Conservation (phyloP, 2,888 invertebrate genomes). For the Zele albiditarsus region DNA sequence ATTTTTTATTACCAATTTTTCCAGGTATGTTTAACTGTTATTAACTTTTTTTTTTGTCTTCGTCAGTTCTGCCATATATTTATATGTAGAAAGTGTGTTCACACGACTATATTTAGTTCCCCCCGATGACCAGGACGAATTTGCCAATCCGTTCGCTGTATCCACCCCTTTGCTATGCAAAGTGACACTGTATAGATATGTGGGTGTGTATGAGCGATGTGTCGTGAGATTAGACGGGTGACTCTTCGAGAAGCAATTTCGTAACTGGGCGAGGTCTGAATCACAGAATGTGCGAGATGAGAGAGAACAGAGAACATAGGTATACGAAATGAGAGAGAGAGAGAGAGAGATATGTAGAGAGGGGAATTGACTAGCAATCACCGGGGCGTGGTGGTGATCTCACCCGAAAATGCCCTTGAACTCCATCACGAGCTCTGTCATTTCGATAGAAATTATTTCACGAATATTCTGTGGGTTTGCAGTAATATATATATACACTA, state of each 20-base stretch:
- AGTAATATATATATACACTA: neutral
- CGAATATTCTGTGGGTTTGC: slow-evolving; percentile 51
- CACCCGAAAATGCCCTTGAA: slow-evolving; percentile 40
- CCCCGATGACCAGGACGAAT: slow-evolving; percentile 4
- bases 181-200: slow-evolving; percentile 43
- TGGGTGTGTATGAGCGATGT: slow-evolving; percentile 16
- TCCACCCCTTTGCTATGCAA: slow-evolving; percentile 52
- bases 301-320: slow-evolving; percentile 30
- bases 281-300: slow-evolving; percentile 51
- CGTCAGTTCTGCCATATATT: neutral
- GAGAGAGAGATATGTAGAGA: slow-evolving; percentile 39
- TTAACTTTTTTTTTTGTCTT: neutral
- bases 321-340: slow-evolving; percentile 42
- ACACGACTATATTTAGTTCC: neutral
- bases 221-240: slow-evolving; percentile 50
- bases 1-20: neutral
- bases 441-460: slow-evolving; percentile 60
- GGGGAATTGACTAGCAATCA: slow-evolving; percentile 57
- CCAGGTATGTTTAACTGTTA: neutral
- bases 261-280: slow-evolving; percentile 51
- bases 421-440: slow-evolving; percentile 51
- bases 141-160: slow-evolving; percentile 36
- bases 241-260: slow-evolving; percentile 60
- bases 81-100: neutral
- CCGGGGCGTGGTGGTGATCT: slow-evolving; percentile 60